Base-by-base conservation (phyloP, 1,140 invertebrate species). In the Ctenoplectra terminalis region DNA sequence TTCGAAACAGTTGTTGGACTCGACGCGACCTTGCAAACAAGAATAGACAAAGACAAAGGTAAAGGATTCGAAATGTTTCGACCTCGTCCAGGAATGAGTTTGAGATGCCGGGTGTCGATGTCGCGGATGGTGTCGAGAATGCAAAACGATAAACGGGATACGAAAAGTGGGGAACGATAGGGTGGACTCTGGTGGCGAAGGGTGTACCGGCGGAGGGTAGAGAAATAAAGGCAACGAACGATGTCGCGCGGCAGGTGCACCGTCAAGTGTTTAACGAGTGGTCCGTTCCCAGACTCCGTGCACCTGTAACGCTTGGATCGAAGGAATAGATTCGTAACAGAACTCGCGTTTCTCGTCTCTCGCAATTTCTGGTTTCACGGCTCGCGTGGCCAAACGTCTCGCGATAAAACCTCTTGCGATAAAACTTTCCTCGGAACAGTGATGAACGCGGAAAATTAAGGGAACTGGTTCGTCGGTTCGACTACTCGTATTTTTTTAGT, bases 221-320 rank as follows among this genome's bases (percentile, higher is more conserved):
- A 77, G 54, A 88, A 89, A 88, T 84, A 88, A 86, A 90, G 87
- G 88, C 83, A 90, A 90, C 89, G 89, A 90, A 88, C 89, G 89
- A 90, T 90, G 90, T 85, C 73, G 71, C 79, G 86, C 84, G 86
- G 90, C 90, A 90, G 90, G 90, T 90, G 90, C 87, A 81, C 81
- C 83, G 85, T 77, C 67, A 69, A 81, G 69, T 82, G 76, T 89
- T 89, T 90, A 90, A 89, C 88, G 88, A 90, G 81, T 90, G 85
- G 79, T 87, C 81, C 83, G 86, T n/a, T 89, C 85, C 73, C 87
- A 89, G 87, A 83, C 90, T 90, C 90, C 86, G 37, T 64, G 82
- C 87, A 90, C 88, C 87, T 90, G 88, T 90, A 87, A 73, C 56
- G 43, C 83, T 90, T 78, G 73, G 73, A 74, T 67, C 78, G 73